Base-by-base conservation (phyloP, 2,797 vertebrate genomes). In the Parotocinclus haroldoi region DNA sequence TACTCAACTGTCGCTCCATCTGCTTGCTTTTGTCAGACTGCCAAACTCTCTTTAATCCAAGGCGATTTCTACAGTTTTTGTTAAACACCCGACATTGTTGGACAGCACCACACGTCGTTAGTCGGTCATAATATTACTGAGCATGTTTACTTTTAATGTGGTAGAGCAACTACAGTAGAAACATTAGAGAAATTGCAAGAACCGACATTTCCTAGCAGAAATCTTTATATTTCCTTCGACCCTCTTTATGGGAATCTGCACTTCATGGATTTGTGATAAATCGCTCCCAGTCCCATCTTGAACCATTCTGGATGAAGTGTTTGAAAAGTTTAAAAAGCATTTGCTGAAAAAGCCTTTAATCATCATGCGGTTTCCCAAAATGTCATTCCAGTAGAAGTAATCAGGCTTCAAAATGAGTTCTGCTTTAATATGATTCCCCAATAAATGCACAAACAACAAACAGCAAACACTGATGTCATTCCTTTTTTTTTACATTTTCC, bases 351-450 rank as follows among this genome's bases (percentile, higher is more conserved):
- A 56, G 39, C 70, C 59, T 69, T 66, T 76, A 54, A 76, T 76
- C 59, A 68, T 44, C 10, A 76, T 73, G 78, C 46, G 66, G 67
- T 71, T 69, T 63, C 67, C 71, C 11, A 67, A 71, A 76, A 78
- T 74, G 62, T 60, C 61, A 76, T 68, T 58, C 63, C 13, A 71
- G 77, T 76, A 80, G 73, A 69, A 82, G 73, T 88, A 85, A 89
- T 89, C 82, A 80, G 74, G 78, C 70, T 76, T 85, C 84, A 87
- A 89, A 86, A 77, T 77, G 66, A 45, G 73, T 80, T 73, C 80
- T 82, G 67, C 82, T 66, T 69, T 80, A 83, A 83, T 81, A 46
- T 76, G 78, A 85, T 80, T 84, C 79, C 69, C 80, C 77, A 85
- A 80, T 87, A 87, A 87, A 78, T 27, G 68, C 74, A 77, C 68